These are phyloP conservation scores for Poeciliopsis infans DNA, from an alignment of 2,797 vertebrate genomes.

Conservation along the genomic window DNA sequence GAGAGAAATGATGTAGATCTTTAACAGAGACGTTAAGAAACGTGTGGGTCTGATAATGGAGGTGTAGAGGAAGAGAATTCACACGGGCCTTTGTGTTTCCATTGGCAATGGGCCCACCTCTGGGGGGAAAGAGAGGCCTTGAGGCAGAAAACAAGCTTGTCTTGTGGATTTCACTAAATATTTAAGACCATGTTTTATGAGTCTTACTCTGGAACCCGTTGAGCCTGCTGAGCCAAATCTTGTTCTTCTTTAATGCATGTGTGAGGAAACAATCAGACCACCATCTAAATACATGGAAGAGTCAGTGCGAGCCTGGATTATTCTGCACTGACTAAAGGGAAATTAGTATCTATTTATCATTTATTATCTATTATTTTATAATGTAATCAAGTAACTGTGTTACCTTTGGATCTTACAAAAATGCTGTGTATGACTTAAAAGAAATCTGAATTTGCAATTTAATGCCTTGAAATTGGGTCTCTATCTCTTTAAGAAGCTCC, in stretches of 20 bases:
- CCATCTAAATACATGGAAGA: background rate
- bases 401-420: too few species aligned
- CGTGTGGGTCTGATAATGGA: background rate
- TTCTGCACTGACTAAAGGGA: background rate
- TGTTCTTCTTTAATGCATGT: background rate
- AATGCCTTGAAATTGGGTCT: too few species aligned
- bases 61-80: constrained; percentile 23
- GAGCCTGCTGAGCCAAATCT: background rate
- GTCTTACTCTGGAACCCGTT: background rate
- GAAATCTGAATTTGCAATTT: too few species aligned
- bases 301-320: background rate
- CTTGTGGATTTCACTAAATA: constrained; percentile 1
- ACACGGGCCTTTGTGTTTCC: constrained; percentile 10
- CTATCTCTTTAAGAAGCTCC: too few species aligned
- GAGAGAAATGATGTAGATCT: background rate
- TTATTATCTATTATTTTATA: too few species aligned
- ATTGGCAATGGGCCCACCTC: constrained; percentile 10
- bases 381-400: too few species aligned
- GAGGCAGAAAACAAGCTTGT: constrained; percentile 16
- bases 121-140: constrained; percentile 16
- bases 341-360: too few species aligned
- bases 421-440: too few species aligned
- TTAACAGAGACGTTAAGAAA: constrained; percentile 7
- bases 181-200: background rate
- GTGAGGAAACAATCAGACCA: background rate